Conservation (phyloP, 2,888 invertebrate species). For the Diogma glabrata region DNA sequence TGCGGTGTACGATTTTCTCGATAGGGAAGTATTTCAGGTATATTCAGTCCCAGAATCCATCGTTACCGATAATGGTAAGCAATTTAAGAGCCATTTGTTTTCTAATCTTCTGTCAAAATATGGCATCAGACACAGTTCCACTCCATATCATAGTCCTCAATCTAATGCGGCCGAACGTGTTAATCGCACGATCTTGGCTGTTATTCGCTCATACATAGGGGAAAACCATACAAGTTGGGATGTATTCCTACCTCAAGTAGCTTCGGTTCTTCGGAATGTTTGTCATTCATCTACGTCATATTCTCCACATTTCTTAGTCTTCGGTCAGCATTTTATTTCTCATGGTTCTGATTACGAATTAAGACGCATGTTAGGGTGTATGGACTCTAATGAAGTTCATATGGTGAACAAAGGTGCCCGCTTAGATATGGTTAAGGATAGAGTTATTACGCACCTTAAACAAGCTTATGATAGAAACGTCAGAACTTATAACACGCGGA, state of each 20-base stretch:
- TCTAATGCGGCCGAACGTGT: slow-evolving; percentile 24
- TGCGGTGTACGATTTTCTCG: too few relatives aligned
- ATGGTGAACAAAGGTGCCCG: too few relatives aligned
- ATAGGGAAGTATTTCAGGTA: too few relatives aligned
- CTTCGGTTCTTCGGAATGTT: slow-evolving; percentile 22
- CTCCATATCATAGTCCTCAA: slow-evolving; percentile 23
- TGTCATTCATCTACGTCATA: slow-evolving; percentile 3
- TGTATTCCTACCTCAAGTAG: slow-evolving; percentile 19
- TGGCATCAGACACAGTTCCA: slow-evolving; percentile 13
- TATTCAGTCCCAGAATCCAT: slow-evolving; percentile 16
- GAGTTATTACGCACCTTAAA: background rate
- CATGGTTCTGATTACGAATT: background rate
- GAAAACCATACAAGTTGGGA: slow-evolving; percentile 20
- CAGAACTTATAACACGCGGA: background rate
- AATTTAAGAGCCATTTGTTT: slow-evolving; percentile 14
- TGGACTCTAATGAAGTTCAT: background rate
- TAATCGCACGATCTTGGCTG: slow-evolving; percentile 23
- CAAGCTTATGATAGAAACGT: background rate
- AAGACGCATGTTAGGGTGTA: background rate
- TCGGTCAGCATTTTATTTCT: background rate
- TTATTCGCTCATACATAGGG: slow-evolving; percentile 20
- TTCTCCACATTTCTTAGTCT: background rate
- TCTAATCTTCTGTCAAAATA: slow-evolving; percentile 11
- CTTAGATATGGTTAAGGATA: too few relatives aligned
- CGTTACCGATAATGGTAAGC: slow-evolving; percentile 20